These are phyloP conservation scores for Labeo calbasu DNA, from an alignment of 2,797 vertebrate genomes.

Conservation along the genomic window DNA sequence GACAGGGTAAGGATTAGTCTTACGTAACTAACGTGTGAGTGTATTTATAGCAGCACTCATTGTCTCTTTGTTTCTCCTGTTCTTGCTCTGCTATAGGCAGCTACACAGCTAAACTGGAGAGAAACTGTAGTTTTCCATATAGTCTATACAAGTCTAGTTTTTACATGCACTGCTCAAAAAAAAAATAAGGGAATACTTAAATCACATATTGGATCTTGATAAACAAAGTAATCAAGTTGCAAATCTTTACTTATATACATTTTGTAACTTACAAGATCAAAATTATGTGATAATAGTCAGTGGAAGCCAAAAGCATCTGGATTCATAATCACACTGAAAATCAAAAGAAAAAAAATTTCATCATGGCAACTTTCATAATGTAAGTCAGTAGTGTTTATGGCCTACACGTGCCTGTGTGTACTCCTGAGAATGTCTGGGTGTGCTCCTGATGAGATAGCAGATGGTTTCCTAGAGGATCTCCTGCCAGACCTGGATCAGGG, in stretches of 20 bases:
- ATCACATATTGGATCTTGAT: background rate
- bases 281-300: background rate
- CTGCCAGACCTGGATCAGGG: background rate
- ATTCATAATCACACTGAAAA: too few relatives aligned
- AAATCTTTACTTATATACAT: background rate
- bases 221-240: background rate
- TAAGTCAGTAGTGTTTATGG: background rate
- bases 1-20: slow-evolving; percentile 74
- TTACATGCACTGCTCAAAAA: background rate
- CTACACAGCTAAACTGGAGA: slow-evolving; percentile 45
- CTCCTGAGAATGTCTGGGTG: background rate
- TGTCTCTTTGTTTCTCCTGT: background rate
- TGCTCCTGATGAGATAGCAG: background rate
- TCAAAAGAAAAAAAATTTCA: background rate
- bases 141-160: background rate
- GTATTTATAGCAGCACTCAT: slow-evolving; percentile 73
- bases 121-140: background rate
- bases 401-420: background rate
- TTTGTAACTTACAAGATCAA: background rate
- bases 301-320: too few relatives aligned
- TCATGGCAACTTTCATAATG: background rate
- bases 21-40: slow-evolving; percentile 72
- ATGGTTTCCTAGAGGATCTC: background rate
- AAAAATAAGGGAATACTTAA: background rate
- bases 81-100: slow-evolving; percentile 57